These are phyloP conservation scores for Acrocephalus kingi DNA, from an alignment of 2,113 vertebrate genomes.

Conservation along the genomic window DNA sequence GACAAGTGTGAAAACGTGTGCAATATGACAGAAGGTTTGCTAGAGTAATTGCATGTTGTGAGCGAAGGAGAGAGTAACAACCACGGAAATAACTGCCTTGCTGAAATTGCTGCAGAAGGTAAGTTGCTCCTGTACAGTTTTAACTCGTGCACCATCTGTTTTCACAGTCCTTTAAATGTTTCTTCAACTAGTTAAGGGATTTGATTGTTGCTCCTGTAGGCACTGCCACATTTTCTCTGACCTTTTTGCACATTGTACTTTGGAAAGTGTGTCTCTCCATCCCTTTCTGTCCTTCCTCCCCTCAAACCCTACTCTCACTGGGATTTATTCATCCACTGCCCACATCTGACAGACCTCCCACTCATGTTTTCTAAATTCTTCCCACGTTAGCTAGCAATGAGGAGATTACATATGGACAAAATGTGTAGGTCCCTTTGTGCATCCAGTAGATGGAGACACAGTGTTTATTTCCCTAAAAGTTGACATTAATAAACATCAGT, in stretches of 20 bases:
- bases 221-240: not conserved
- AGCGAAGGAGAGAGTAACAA: slow-evolving; percentile 43
- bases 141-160: slow-evolving; percentile 55
- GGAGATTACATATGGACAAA: not conserved
- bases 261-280: not conserved
- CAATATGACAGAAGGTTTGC: slow-evolving; percentile 29
- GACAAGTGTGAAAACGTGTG: slow-evolving; percentile 30
- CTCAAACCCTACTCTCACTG: not conserved
- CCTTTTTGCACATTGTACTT: not conserved
- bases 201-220: not conserved
- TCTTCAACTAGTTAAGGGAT: slow-evolving; percentile 28
- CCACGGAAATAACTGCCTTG: slow-evolving; percentile 24
- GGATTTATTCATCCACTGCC: not conserved
- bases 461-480: slow-evolving; percentile 20
- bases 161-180: slow-evolving; percentile 42
- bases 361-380: not conserved
- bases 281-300: not conserved
- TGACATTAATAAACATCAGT: not conserved
- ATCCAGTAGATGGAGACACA: slow-evolving; percentile 64
- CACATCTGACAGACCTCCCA: not conserved
- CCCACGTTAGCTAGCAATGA: not conserved
- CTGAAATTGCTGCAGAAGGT: slow-evolving; percentile 42
- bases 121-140: slow-evolving; percentile 50
- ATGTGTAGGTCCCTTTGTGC: not conserved
- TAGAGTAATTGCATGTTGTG: slow-evolving; percentile 59